Evolutionary conservation across 1,140 invertebrate genomes (phyloP).

Genomic region (Zelostemma sp.): DNA sequence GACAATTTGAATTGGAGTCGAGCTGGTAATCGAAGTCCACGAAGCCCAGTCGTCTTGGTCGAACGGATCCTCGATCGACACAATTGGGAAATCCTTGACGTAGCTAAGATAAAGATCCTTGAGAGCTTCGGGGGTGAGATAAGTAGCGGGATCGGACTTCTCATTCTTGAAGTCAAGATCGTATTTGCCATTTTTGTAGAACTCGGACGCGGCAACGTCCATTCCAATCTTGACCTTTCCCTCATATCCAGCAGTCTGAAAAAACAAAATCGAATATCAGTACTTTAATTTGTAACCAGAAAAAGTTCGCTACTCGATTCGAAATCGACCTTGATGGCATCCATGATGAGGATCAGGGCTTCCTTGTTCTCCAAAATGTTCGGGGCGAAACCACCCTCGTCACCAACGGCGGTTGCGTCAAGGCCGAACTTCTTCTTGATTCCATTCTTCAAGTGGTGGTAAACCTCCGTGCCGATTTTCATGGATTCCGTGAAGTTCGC

Average conservation of each 20-base stretch:
- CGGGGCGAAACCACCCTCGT: conserved; percentile 99
- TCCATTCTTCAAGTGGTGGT: conserved; percentile 96
- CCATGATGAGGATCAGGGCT: conserved; percentile 87
- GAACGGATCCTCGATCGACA: conserved; percentile 99
- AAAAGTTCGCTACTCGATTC: no score
- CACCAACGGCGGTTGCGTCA: conserved; percentile 97
- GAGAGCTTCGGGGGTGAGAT: conserved; percentile 85
- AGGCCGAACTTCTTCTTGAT: conserved; percentile 96
- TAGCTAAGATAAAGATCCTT: conserved; percentile 91
- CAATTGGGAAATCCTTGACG: conserved; percentile 94
- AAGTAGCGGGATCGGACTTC: conserved; percentile 84
- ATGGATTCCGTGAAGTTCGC: conserved; percentile 95
- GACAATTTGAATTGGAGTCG: conserved; percentile 90
- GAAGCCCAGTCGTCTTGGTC: conserved; percentile 98
- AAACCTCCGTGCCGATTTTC: conserved; percentile 97
- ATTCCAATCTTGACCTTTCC: conserved; percentile 89
- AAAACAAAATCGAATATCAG: conserved; percentile 6
- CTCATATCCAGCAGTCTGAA: conserved; percentile 74
- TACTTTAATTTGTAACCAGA: neutral
- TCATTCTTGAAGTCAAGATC: conserved; percentile 99
- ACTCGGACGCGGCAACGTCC: conserved; percentile 99
- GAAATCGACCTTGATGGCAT: conserved; percentile 88
- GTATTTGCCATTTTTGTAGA: conserved; percentile 88
- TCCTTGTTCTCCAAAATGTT: conserved; percentile 98
- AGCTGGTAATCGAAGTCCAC: conserved; percentile 86